phyloP scores from a whole-genome alignment of 2,113 vertebrate species.

The Probosciger aterrimus region DNA sequence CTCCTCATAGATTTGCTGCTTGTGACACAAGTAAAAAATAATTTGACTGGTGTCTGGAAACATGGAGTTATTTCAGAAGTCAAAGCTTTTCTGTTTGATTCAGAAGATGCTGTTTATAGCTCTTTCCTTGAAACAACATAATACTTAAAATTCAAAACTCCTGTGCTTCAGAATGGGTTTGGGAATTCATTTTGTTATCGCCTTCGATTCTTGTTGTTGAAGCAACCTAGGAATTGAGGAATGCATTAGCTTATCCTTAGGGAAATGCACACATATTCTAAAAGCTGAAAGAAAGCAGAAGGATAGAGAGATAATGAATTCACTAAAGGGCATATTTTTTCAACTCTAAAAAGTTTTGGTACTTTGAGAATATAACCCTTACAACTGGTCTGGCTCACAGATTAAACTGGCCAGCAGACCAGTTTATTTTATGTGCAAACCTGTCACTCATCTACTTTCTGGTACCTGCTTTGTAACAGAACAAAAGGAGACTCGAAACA shows the following conservation, averaged over 20 bases:
- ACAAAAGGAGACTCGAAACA: not conserved
- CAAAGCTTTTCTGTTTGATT: not conserved
- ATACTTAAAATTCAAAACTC: slow-evolving; percentile 32
- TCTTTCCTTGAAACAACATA: not conserved
- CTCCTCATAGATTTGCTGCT: not conserved
- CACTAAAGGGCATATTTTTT: not conserved
- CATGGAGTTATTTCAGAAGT: not conserved
- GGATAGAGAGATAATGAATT: slow-evolving; percentile 1
- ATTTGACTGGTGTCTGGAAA: not conserved
- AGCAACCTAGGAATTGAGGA: slow-evolving; percentile 33
- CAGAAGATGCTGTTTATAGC: not conserved
- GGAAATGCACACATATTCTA: slow-evolving; percentile 8
- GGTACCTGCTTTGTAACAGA: not conserved
- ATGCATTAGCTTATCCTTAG: slow-evolving; percentile 4
- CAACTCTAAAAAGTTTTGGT: not conserved
- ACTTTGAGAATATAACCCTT: not conserved
- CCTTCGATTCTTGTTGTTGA: slow-evolving; percentile 31
- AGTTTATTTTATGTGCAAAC: not conserved
- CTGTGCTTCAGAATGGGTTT: not conserved
- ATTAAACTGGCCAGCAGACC: not conserved
- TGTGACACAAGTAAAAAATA: not conserved
- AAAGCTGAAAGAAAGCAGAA: not conserved
- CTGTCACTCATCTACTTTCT: not conserved
- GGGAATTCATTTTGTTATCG: not conserved
- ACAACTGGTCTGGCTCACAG: not conserved